phyloP scores from a whole-genome alignment of 1,140 invertebrate species.

The Cecropterus lyciades region DNA sequence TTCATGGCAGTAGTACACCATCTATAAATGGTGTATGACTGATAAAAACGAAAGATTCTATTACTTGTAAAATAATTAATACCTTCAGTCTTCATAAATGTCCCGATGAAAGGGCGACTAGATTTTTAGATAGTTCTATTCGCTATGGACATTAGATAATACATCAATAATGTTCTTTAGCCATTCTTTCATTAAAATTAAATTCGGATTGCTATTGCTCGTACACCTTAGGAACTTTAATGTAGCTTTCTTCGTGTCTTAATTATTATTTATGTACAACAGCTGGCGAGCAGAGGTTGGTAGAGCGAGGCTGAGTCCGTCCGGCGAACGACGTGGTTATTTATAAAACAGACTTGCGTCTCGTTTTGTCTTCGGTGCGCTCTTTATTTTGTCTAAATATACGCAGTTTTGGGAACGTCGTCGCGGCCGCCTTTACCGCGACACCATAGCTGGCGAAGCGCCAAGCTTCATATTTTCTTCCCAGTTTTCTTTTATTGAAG shows the following conservation, averaged over 20 bases:
- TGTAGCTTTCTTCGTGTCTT: constrained; percentile 76
- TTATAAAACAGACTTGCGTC: constrained; percentile 83
- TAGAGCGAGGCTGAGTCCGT: constrained; percentile 70
- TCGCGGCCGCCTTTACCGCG: constrained; percentile 70
- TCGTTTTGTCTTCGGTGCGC: constrained; percentile 82
- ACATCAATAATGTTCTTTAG: not conserved
- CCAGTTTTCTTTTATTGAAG: constrained; percentile 61
- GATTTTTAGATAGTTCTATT: no score
- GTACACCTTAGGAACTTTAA: constrained; percentile 31
- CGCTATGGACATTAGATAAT: no score
- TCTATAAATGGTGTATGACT: no score
- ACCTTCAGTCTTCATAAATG: no score
- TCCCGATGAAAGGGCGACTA: no score
- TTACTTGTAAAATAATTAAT: no score
- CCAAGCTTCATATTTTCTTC: constrained; percentile 69
- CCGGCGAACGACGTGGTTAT: constrained; percentile 80
- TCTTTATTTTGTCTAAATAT: constrained; percentile 84
- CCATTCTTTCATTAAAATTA: not conserved
- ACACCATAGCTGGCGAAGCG: constrained; percentile 65
- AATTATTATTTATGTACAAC: constrained; percentile 82
- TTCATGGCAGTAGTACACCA: no score
- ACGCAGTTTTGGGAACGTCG: constrained; percentile 82
- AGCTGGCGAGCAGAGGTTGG: constrained; percentile 79
- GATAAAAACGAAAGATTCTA: no score
- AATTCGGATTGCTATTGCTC: not conserved